A percentile compares a stretch with the other conserved stretches of the same genome.
These are phyloP conservation scores for Bicyclus anynana DNA, from an alignment of 1,140 invertebrate genomes.

Conservation along the genomic window DNA sequence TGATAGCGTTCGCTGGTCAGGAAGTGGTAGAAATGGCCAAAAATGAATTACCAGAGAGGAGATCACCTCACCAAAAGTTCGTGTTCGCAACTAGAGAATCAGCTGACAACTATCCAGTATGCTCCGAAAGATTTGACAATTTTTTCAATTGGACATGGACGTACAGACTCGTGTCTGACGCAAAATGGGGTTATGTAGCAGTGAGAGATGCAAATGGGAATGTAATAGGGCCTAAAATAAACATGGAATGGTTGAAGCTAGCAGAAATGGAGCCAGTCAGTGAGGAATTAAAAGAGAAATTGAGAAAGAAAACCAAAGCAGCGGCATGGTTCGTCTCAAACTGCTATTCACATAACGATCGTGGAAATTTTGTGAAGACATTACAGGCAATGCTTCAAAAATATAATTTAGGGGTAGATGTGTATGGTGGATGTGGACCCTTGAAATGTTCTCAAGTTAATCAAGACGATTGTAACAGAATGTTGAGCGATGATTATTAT, in stretches of 20 bases:
- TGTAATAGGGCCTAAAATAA: conserved; percentile 45
- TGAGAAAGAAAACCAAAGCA: conserved; percentile 58
- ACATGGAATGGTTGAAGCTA: conserved; percentile 40
- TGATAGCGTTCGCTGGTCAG: conserved; percentile 40
- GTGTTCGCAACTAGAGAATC: conserved; percentile 47
- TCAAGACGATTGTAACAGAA: conserved; percentile 11
- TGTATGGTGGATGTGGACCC: conserved; percentile 82
- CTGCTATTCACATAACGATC: conserved; percentile 75
- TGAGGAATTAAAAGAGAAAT: conserved; percentile 36
- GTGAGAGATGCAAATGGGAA: conserved; percentile 43
- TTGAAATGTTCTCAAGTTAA: conserved; percentile 41
- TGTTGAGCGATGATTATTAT: conserved; percentile 77
- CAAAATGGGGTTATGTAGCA: conserved; percentile 75
- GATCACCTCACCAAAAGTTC: conserved; percentile 37
- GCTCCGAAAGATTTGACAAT: conserved; percentile 32
- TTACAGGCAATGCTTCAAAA: conserved; percentile 75
- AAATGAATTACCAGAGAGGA: conserved; percentile 25
- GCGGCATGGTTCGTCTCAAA: conserved; percentile 82
- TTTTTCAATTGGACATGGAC: conserved; percentile 83
- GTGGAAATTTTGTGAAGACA: conserved; percentile 78
- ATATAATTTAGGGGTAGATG: conserved; percentile 75
- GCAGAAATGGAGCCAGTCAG: conserved; percentile 44
- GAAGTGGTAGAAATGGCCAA: conserved; percentile 19
- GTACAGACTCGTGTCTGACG: conserved; percentile 81
- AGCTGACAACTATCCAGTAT: conserved; percentile 40